Percentiles rank a stretch among this genome's conserved stretches.
These are phyloP conservation scores for Tonatia bakeri DNA, from an alignment of 2,113 vertebrate genomes.

Conservation along the genomic window DNA sequence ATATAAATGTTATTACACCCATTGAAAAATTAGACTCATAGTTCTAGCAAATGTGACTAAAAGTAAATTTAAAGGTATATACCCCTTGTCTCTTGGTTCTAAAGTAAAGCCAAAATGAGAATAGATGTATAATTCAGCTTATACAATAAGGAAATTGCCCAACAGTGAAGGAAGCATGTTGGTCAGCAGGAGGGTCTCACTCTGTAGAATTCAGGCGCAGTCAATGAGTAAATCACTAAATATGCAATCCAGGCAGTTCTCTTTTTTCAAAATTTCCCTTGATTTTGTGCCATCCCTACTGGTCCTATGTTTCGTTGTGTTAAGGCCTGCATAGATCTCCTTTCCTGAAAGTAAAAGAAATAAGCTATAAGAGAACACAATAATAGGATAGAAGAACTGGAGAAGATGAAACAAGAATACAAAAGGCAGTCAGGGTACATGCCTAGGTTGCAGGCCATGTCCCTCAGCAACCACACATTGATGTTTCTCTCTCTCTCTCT, in stretches of 20 bases:
- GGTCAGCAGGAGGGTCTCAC: too few relatives aligned
- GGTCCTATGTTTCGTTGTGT: background rate
- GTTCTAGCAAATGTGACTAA: background rate
- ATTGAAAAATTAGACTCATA: background rate
- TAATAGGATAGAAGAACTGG: background rate
- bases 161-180: fast-evolving
- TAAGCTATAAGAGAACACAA: background rate
- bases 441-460: too few relatives aligned
- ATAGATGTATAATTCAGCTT: background rate
- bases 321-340: background rate
- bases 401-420: constrained; percentile 7
- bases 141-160: background rate
- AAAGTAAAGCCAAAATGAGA: background rate
- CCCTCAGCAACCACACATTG: too few relatives aligned
- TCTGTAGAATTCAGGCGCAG: fast-evolving
- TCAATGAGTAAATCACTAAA: background rate
- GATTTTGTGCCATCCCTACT: background rate
- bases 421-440: too few relatives aligned
- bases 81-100: background rate
- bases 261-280: background rate
- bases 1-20: background rate
- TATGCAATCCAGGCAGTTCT: background rate
- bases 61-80: background rate
- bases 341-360: constrained; percentile 34
- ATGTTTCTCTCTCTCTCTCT: too few relatives aligned